Evolutionary conservation across 1,140 invertebrate species (phyloP), one percentile per base, ranked within the genome.

Genomic region (Eriosoma lanigerum): DNA sequence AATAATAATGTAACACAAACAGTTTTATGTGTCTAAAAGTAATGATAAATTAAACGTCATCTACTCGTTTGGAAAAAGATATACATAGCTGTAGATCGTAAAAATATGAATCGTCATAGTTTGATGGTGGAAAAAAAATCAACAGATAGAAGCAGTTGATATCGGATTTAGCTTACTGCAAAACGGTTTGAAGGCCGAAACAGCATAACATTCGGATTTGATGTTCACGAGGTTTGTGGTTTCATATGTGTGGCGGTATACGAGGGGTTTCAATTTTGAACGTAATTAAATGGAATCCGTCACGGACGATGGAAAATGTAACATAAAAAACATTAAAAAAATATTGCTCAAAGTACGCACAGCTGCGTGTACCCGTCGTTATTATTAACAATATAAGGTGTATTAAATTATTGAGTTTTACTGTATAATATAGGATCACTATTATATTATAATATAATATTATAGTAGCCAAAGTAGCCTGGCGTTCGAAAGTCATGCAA

Each of bases 231-330:
- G 66, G 21, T 68, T 68, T 48, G 66, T 8, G 66, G 46, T 72
- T 10, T n/a, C n/a, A n/a, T n/a, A 12, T 52, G 19, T 32, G 48
- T 9, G 48, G 68, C 19, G 48, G 68, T 72, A 52, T 72, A 26
- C 15, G 12, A 70, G 17, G 26, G n/a, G 68, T 29, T 26, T 38
- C 21, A 15, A 52, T 52, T 72, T 72, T 52, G 12, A 72, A 72
- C 17, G 21, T 52, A 52, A 72, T 72, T 72, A 72, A 52, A 72
- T 52, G 68, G 68, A 32, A 52, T 52, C 68, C 24, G 68, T 72
- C 26, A 52, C 48, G 21, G n/a, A 68, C 64, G 64, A 44, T 26
- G 64, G 38, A n/a, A 19, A 15, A 72, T 12, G 24, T 72, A 72
- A 29, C 29, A 50, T 19, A 52, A 50, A 72, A 26, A 72, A 50